Conservation (phyloP, 2,888 invertebrate species). For the Scelioninae gen. 2 region DNA sequence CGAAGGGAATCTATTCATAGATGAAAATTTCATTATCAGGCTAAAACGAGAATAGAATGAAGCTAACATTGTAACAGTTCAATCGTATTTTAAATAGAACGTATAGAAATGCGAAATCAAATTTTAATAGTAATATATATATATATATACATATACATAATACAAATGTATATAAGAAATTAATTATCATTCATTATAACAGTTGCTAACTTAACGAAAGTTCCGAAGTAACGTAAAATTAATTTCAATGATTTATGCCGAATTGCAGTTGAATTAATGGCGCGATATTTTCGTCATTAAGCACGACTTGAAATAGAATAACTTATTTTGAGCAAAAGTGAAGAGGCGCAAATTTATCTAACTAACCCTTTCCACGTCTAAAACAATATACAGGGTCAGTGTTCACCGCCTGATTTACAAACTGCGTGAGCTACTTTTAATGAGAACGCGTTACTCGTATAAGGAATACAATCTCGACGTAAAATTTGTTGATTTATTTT, state of each 20-base stretch:
- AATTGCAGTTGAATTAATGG: slow-evolving; percentile 26
- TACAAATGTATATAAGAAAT: too few species aligned
- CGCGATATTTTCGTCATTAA: slow-evolving; percentile 31
- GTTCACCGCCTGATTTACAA: slow-evolving; percentile 47
- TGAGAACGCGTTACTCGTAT: slow-evolving; percentile 30
- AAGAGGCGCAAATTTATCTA: slow-evolving; percentile 49
- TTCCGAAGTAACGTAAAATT: not conserved
- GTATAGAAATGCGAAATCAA: too few species aligned
- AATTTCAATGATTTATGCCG: not conserved
- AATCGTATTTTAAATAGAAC: slow-evolving; percentile 16
- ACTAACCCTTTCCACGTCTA: slow-evolving; percentile 50
- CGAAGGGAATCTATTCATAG: slow-evolving; percentile 45
- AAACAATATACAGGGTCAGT: slow-evolving; percentile 58
- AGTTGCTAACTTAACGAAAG: too few species aligned
- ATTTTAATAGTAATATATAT: too few species aligned
- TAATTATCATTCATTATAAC: too few species aligned
- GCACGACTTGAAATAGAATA: slow-evolving; percentile 42
- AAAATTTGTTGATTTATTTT: slow-evolving; percentile 11
- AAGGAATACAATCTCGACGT: slow-evolving; percentile 14
- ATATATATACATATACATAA: not conserved
- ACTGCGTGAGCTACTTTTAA: slow-evolving; percentile 48
- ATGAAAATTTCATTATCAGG: slow-evolving; percentile 56
- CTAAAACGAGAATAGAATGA: slow-evolving; percentile 46
- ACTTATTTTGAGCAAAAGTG: slow-evolving; percentile 51
- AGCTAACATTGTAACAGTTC: slow-evolving; percentile 35